These are phyloP conservation scores for Berghia stephanieae DNA, from an alignment of 1,140 invertebrate species.

Conservation along the genomic window DNA sequence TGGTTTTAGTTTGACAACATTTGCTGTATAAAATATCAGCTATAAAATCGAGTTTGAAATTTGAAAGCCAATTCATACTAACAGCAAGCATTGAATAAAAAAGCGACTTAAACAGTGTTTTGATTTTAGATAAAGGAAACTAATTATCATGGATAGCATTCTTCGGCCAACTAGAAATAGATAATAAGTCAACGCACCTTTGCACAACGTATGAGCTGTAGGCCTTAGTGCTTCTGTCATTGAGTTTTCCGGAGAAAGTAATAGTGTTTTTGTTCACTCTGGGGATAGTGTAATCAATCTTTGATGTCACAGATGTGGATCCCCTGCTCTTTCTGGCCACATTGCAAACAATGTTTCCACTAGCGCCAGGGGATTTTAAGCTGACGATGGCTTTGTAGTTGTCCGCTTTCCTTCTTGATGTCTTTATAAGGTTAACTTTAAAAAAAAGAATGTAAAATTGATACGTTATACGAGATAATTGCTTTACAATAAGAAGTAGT, in stretches of 20 bases:
- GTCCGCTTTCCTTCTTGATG: conserved; percentile 32
- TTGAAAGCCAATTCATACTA: too few species aligned
- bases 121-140: too few species aligned
- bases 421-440: conserved; percentile 38
- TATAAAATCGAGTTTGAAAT: too few species aligned
- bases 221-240: conserved; percentile 41
- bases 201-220: conserved; percentile 40
- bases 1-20: too few species aligned
- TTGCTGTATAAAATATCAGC: too few species aligned
- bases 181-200: conserved; percentile 39
- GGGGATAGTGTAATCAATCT: conserved; percentile 46
- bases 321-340: conserved; percentile 36
- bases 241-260: conserved; percentile 39
- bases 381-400: conserved; percentile 34
- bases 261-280: conserved; percentile 42
- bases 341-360: conserved; percentile 32
- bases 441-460: not conserved
- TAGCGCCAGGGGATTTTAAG: conserved; percentile 39
- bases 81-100: too few species aligned
- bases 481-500: not conserved
- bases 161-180: too few species aligned
- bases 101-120: too few species aligned
- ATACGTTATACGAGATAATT: not conserved
- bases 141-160: too few species aligned
- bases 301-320: conserved; percentile 31